A percentile compares a stretch with the other conserved stretches of the same genome.
Conservation (phyloP, 2,888 invertebrate genomes). For the Heteropelma amictum region DNA sequence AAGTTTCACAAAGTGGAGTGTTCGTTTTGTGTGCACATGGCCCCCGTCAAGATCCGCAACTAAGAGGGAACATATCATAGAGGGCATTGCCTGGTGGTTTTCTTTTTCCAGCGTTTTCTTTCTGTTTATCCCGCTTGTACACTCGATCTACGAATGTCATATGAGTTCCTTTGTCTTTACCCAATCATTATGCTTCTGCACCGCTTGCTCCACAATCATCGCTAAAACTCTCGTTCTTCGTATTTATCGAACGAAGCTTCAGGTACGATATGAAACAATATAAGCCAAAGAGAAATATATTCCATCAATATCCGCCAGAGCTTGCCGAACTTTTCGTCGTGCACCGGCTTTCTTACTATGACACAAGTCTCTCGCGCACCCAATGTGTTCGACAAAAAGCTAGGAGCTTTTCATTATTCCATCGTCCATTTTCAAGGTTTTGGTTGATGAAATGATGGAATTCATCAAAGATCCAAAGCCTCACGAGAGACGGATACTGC, state of each 20-base stretch:
- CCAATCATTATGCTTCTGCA: slow-evolving; percentile 61
- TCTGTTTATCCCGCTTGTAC: slow-evolving; percentile 58
- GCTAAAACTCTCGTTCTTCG: slow-evolving; percentile 61
- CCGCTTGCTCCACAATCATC: slow-evolving; percentile 56
- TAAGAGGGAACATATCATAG: slow-evolving; percentile 40
- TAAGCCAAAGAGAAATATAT: not conserved
- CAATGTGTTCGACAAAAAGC: no score
- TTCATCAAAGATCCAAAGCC: slow-evolving; percentile 14
- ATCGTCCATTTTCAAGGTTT: not conserved
- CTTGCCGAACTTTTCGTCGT: no score
- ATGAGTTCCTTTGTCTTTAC: slow-evolving; percentile 55
- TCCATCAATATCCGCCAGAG: no score
- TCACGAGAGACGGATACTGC: not conserved
- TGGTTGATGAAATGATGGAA: slow-evolving; percentile 20
- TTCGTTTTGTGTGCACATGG: slow-evolving; percentile 52
- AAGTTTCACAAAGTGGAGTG: slow-evolving; percentile 44
- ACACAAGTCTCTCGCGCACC: no score
- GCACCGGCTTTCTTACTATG: no score
- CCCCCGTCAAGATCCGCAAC: slow-evolving; percentile 26
- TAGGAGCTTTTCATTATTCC: no score
- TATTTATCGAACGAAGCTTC: slow-evolving; percentile 52
- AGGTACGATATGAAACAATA: slow-evolving; percentile 52
- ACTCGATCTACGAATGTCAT: slow-evolving; percentile 59
- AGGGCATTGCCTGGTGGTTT: slow-evolving; percentile 60
- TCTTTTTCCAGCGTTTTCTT: slow-evolving; percentile 49